These are phyloP conservation scores for Geotrupes spiniger DNA, from an alignment of 2,888 invertebrate species.

Conservation along the genomic window DNA sequence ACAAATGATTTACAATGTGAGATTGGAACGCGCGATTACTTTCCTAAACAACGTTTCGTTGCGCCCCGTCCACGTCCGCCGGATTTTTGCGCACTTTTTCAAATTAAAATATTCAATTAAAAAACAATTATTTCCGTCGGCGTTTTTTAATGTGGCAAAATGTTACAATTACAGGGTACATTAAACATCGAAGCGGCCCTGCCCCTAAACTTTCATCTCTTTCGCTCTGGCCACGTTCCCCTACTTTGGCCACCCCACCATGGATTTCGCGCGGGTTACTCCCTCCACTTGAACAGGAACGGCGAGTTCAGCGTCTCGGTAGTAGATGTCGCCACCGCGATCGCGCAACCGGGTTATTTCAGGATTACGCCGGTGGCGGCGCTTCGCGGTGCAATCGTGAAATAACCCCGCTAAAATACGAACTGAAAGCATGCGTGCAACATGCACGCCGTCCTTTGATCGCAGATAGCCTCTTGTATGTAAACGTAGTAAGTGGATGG, in stretches of 20 bases:
- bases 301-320: conserved; percentile 21
- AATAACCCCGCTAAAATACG: conserved; percentile 23
- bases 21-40: conserved; percentile 41
- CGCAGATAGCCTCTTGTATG: conserved; percentile 12
- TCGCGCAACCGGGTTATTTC: conserved; percentile 21
- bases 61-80: too few species aligned
- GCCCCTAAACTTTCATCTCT: conserved; percentile 15
- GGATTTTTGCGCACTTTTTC: too few species aligned
- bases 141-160: too few species aligned
- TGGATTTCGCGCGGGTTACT: conserved; percentile 1
- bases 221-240: conserved; percentile 20
- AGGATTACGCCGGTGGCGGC: conserved; percentile 26
- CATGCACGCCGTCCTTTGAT: conserved; percentile 14
- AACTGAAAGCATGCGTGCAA: conserved; percentile 21
- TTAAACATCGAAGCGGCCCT: neutral
- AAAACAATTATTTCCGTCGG: too few species aligned
- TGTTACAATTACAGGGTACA: too few species aligned
- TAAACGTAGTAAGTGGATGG: conserved; percentile 2
- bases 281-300: conserved; percentile 9
- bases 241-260: conserved; percentile 17
- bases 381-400: conserved; percentile 20
- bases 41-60: conserved; percentile 25
- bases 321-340: conserved; percentile 31
- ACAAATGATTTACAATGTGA: conserved; percentile 44
- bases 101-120: too few species aligned